Base-by-base conservation (phyloP, 2,888 invertebrate species). In the Microplitis manilae region DNA sequence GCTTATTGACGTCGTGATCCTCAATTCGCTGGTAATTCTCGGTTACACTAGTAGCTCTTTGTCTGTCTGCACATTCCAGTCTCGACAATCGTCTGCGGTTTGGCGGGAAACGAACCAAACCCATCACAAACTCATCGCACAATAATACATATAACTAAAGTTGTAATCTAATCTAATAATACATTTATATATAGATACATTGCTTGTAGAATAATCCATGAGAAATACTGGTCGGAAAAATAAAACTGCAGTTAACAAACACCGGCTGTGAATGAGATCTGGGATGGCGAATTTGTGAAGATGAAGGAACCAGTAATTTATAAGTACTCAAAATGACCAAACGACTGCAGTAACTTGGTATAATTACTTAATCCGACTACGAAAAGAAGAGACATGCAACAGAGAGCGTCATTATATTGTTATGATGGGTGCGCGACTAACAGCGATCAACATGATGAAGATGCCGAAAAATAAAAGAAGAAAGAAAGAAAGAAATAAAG, bases 341-440 rank as follows among this genome's bases (percentile, higher is more conserved):
- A 73, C 80, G 79, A 77, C 81, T 73, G 76, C 81, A 83, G 80
- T 82, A 82, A 80, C 68, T 78, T 79, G 81, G 79, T 76, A 79
- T 82, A 82, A 83, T 80, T 81, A 78, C 81, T 83, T 83, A 82
- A 82, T 82, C 81, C 80, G 74, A 8, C 65, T 67, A 59, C 68
- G 9, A 61, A 59, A 69, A 61, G 30, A 41, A 67, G 70, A 73
- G 40, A 40, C 41, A 71, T 67, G 62, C 50, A 50, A 38, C 39
- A 61, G 68, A 65, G 65, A 39, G 70, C 62, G 13, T 50, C 40
- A 73, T 20, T 65, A 39, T 50, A 50, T 50, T 50, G 50, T 50
- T 50, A 50, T 50, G 50, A 75, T 68, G 72, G 69, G 59, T 73
- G 61, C 15, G 60, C 9, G 40, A 61, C 7, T 13, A 39, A 62